These are phyloP conservation scores for Asteroscopus sphinx DNA, from an alignment of 2,888 invertebrate species.

Conservation along the genomic window DNA sequence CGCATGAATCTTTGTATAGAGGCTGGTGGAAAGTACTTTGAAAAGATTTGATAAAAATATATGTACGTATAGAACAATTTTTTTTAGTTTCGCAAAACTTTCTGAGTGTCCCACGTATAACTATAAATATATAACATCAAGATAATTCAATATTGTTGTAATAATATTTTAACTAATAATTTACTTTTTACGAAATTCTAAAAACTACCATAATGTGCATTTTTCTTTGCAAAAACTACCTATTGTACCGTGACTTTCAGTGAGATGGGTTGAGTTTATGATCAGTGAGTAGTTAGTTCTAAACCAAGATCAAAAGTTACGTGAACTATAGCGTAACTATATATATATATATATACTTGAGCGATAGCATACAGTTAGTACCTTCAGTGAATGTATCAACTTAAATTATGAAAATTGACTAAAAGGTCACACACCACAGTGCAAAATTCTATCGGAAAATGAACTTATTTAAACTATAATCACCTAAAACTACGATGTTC, in stretches of 20 bases:
- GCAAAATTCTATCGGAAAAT: conserved; percentile 71
- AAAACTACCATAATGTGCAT: conserved; percentile 26
- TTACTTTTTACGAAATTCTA: conserved; percentile 12
- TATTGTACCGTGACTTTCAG: conserved; percentile 27
- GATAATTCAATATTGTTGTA: too few relatives aligned
- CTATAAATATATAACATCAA: too few relatives aligned
- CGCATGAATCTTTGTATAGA: too few relatives aligned
- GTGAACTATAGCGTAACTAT: conserved; percentile 26
- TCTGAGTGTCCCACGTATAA: too few relatives aligned
- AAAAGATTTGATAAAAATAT: too few relatives aligned
- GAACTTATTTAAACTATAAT: conserved; percentile 77
- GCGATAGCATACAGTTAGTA: background rate
- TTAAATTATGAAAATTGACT: conserved; percentile 9
- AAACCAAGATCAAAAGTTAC: too few relatives aligned
- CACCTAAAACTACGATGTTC: conserved; percentile 77
- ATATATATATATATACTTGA: too few relatives aligned
- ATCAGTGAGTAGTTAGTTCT: too few relatives aligned
- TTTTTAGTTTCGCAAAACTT: too few relatives aligned
- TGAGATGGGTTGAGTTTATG: too few relatives aligned
- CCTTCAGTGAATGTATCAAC: conserved; percentile 21
- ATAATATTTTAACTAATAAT: background rate
- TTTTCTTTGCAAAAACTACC: conserved; percentile 10
- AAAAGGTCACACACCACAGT: conserved; percentile 64
- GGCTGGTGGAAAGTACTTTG: too few relatives aligned
- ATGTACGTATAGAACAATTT: too few relatives aligned